Base-by-base conservation (phyloP, 2,797 vertebrate species). In the Periparus ater region DNA sequence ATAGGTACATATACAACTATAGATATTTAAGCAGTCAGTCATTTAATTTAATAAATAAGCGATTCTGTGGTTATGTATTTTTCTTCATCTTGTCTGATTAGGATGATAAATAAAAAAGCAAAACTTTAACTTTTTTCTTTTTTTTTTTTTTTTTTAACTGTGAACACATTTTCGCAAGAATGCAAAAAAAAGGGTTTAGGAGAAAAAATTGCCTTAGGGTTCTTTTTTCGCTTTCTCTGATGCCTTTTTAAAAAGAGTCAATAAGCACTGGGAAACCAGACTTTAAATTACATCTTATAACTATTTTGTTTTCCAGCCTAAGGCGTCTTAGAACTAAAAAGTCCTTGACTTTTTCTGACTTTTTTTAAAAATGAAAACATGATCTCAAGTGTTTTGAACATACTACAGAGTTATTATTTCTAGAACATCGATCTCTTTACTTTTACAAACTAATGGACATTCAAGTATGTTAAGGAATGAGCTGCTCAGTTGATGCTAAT, bases 381-480 rank as follows among this genome's bases (percentile, higher is more conserved):
- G 18, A 42, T 60, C 58, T 93, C 57, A 87, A 72, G 62, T 77
- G 61, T 92, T 92, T 92, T 92, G 57, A 76, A 83, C 55, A 68
- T 25, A 61, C 25, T n/a, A 51, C 9, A 53, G 63, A 51, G 23
- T 27, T 88, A 18, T 81, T 86, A 88, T 83, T 92, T 89, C 75
- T 74, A 77, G 45, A 81, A 71, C 34, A 83, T 10, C 20, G 44
- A 77, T 92, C 40, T 30, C 25, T 79, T 45, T 83, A 50, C 53
- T 88, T 82, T 54, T 74, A 76, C 21, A 51, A 20, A 85, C 63
- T 91, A 92, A 80, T 53, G 34, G 34, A 91, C 1, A 13, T 73
- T 92, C 77, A 91, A 89, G 60, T 73, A 70, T 76, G 51, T 60
- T 44, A 71, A 34, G 30, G 32, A 80, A 63, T 36, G 25, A 89